phyloP scores from a whole-genome alignment of 2,113 vertebrate species.

The Corythoichthys intestinalis region DNA sequence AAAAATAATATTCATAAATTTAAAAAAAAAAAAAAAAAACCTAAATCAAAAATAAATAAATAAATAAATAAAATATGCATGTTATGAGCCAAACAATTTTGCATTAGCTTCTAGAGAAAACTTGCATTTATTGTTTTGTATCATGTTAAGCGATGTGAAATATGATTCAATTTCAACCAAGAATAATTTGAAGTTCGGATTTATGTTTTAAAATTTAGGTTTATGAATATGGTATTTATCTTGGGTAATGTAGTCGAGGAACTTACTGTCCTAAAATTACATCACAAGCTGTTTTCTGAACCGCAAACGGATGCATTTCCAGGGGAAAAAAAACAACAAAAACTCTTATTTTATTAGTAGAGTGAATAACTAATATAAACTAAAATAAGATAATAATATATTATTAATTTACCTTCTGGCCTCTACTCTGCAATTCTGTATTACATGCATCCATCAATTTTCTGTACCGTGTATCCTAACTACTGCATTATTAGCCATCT shows the following conservation, averaged over 20 bases:
- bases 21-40: too few species aligned
- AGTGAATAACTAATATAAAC: not conserved
- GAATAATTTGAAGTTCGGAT: too few species aligned
- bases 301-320: not conserved
- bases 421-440: not conserved
- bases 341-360: not conserved
- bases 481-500: not conserved
- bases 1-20: too few species aligned
- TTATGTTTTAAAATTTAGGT: too few species aligned
- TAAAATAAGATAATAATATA: not conserved
- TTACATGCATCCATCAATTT: not conserved
- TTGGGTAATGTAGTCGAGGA: conserved; percentile 51
- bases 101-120: too few species aligned
- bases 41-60: too few species aligned
- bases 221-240: not conserved
- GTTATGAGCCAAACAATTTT: too few species aligned
- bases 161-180: too few species aligned
- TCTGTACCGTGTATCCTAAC: too few species aligned
- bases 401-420: not conserved
- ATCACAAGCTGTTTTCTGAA: not conserved
- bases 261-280: not conserved
- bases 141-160: too few species aligned
- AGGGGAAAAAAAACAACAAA: not conserved
- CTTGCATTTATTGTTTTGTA: too few species aligned
- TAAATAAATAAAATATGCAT: too few species aligned